These are phyloP conservation scores for Melanerpes aurifrons DNA, from an alignment of 2,113 vertebrate species.

Conservation along the genomic window DNA sequence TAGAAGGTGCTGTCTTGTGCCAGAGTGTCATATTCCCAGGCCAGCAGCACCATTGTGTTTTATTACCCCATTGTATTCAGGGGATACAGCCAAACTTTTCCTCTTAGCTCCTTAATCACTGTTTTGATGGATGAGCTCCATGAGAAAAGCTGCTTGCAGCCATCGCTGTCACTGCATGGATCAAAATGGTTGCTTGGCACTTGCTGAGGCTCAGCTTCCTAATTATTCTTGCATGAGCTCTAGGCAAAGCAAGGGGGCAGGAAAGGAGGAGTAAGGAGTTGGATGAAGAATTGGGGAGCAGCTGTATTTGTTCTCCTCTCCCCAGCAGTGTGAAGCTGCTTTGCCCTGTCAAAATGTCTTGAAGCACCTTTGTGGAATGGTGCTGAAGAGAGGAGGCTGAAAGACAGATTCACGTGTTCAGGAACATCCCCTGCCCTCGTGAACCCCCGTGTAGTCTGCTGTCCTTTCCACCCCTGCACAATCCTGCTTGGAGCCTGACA, in stretches of 20 bases:
- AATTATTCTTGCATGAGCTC: not conserved
- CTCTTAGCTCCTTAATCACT: conserved; percentile 77
- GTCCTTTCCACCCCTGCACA: not conserved
- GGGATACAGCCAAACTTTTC: conserved; percentile 80
- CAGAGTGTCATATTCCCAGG: conserved; percentile 76
- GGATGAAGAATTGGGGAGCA: not conserved
- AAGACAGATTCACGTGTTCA: accelerated
- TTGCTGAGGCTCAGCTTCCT: not conserved
- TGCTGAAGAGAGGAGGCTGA: not conserved
- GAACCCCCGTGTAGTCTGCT: not conserved
- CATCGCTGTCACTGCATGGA: accelerated
- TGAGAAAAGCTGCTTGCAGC: conserved; percentile 18
- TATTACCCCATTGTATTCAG: conserved; percentile 80
- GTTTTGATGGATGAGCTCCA: conserved; percentile 64
- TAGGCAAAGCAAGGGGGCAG: not conserved
- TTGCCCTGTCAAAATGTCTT: not conserved
- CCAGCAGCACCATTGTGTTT: conserved; percentile 80
- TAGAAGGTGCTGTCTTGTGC: conserved; percentile 77
- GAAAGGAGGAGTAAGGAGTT: not conserved
- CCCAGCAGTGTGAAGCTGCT: accelerated
- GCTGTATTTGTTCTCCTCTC: accelerated
- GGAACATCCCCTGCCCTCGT: not conserved
- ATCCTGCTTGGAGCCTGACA: not conserved
- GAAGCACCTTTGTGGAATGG: not conserved
- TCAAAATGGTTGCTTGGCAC: not conserved